phyloP scores from a whole-genome alignment of 2,797 vertebrate genomes.

The Remorina albescens region DNA sequence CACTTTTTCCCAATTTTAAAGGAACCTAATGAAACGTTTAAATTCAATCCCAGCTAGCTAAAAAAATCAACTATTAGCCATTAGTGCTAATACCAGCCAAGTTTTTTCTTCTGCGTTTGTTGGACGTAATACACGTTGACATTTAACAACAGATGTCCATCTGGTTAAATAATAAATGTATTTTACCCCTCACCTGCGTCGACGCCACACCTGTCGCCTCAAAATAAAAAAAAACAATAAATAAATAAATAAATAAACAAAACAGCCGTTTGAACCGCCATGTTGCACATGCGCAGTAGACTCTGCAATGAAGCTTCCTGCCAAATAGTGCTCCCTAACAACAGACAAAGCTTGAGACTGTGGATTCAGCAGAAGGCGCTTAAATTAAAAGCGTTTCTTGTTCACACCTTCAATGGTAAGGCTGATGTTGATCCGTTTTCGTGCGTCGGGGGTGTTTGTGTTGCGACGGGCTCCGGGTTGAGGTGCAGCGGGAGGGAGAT shows the following conservation, averaged over 20 bases:
- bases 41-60: not conserved
- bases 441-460: not conserved
- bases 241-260: too few species aligned
- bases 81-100: too few species aligned
- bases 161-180: conserved; percentile 39
- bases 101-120: not conserved
- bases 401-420: conserved; percentile 82
- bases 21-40: not conserved
- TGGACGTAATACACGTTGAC: not conserved
- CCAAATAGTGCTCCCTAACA: conserved; percentile 86
- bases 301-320: conserved; percentile 76
- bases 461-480: not conserved
- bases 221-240: not conserved
- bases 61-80: too few species aligned
- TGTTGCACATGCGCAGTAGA: conserved; percentile 71
- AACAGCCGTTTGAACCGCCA: not conserved
- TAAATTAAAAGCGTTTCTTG: conserved; percentile 51
- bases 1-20: not conserved
- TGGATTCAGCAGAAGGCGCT: conserved; percentile 59
- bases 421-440: not conserved
- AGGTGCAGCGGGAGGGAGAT: conserved; percentile 36
- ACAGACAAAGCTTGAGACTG: conserved; percentile 82
- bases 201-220: conserved; percentile 53
- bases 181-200: conserved; percentile 43
- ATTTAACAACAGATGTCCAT: not conserved